Evolutionary conservation across 2,888 invertebrate species (phyloP).

Genomic region (Portevinia maculata): DNA sequence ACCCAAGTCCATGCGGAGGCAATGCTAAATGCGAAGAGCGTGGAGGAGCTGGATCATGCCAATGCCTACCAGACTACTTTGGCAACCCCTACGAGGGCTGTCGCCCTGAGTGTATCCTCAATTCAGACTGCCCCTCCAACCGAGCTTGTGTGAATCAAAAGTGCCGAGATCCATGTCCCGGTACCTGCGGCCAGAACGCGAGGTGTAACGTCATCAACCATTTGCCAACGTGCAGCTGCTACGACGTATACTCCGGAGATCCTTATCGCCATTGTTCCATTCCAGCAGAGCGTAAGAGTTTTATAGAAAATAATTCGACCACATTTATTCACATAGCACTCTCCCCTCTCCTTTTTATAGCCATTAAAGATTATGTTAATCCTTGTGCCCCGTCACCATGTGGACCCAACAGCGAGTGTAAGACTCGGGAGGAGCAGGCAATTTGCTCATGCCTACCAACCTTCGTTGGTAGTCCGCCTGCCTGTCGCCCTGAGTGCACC

Average conservation of each 20-base stretch:
- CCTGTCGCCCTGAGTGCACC: slow-evolving; percentile 87
- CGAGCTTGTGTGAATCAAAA: slow-evolving; percentile 88
- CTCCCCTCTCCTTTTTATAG: slow-evolving; percentile 45
- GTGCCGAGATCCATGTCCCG: slow-evolving; percentile 90
- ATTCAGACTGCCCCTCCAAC: slow-evolving; percentile 88
- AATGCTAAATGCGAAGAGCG: slow-evolving; percentile 84
- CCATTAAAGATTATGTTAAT: slow-evolving; percentile 81
- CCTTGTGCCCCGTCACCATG: slow-evolving; percentile 91
- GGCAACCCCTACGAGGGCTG: slow-evolving; percentile 89
- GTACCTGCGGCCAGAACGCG: slow-evolving; percentile 90
- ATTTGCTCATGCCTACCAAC: slow-evolving; percentile 86
- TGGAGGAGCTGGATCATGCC: slow-evolving; percentile 84
- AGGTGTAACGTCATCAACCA: slow-evolving; percentile 91
- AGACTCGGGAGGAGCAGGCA: slow-evolving; percentile 85
- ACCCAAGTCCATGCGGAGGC: slow-evolving; percentile 87
- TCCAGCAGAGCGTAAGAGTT: slow-evolving; percentile 81
- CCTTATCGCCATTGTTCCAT: slow-evolving; percentile 89
- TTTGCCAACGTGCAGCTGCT: slow-evolving; percentile 90
- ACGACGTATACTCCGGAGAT: slow-evolving; percentile 86
- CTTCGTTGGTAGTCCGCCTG: slow-evolving; percentile 87
- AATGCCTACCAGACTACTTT: slow-evolving; percentile 86
- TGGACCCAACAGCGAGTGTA: slow-evolving; percentile 89
- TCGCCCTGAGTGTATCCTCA: slow-evolving; percentile 88
- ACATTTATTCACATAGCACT: slow-evolving; percentile 50
- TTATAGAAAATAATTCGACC: not conserved